Base-by-base conservation (phyloP, 2,888 invertebrate species). In the Linyphia triangularis region DNA sequence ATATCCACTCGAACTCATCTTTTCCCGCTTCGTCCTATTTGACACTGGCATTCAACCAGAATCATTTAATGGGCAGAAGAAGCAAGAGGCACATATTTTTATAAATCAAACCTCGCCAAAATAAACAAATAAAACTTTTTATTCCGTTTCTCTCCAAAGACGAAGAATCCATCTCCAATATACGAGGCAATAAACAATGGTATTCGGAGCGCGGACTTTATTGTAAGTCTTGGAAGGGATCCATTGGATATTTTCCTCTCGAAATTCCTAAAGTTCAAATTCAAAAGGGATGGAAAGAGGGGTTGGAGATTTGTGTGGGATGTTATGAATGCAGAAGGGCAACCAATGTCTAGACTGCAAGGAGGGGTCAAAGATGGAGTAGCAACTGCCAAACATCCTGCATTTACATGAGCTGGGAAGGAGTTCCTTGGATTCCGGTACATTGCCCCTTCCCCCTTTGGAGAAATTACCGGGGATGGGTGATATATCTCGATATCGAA, bases 61-160 rank as follows among this genome's bases (percentile, higher is more conserved):
- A 79, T 65, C 67, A 65, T 67, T 79, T 67, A 79, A 79, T 79
- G 67, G 28, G 51, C 28, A 67, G 30, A 30, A 63, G 26, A 33
- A 67, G 67, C 28, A 22, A 57, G 37, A 61, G 22, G 33, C 43
- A 43, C 26, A 26, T 26, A n/a, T 40, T 43, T 26, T 28, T 70
- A 43, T 43, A 70, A 61, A 70, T 10, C 28, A 37, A 69, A 33
- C 33, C 9, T 51, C 16, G 51, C 16, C 13, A 5, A 51, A 51
- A 51, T 51, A 26, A 40, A 43, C 72, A 72, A 72, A 16, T 40
- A 72, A 43, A 43, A 67, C 67, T 67, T 67, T 72, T 72, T 72
- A 72, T 72, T 43, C 30, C 26, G 30, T 63, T 24, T 77, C 63
- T 40, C 7, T n/a, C 2, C 26, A 26, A 22, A 57, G 43, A 77